Evolutionary conservation across 2,113 vertebrate species (phyloP).

Genomic region (Microtus oregoni): DNA sequence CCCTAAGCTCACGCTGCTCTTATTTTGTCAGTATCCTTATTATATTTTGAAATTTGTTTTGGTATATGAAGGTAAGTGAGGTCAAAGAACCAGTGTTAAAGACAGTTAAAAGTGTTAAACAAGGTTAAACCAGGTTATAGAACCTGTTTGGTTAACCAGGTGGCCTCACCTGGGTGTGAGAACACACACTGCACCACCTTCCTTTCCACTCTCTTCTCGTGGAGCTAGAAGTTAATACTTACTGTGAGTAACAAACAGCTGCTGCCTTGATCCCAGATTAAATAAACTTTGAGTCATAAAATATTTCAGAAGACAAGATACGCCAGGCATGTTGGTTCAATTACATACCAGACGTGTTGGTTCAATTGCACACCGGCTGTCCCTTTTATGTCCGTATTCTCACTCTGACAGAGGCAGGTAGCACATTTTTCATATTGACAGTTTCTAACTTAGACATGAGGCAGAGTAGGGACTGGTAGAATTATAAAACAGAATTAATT

Average conservation of each 20-base stretch:
- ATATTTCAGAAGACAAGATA: background rate
- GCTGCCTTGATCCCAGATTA: background rate
- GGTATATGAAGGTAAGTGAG: background rate
- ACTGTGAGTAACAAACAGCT: background rate
- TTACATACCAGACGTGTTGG: background rate
- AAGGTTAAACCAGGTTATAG: background rate
- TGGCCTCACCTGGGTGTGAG: background rate
- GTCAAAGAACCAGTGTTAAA: background rate
- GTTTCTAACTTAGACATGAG: background rate
- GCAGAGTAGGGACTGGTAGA: background rate
- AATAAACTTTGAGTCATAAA: background rate
- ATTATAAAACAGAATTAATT: background rate
- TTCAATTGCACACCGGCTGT: background rate
- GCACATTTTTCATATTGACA: background rate
- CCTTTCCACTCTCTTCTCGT: background rate
- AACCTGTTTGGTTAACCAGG: background rate
- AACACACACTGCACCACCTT: background rate
- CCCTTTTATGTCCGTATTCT: background rate
- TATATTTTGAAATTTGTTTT: background rate
- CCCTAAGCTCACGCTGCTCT: background rate
- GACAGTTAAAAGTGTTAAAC: background rate
- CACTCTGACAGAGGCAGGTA: background rate
- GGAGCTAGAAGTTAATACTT: constrained; percentile 17
- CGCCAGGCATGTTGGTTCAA: background rate
- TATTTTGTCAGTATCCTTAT: background rate